A percentile compares a stretch with the other conserved stretches of the same genome.
Conservation (phyloP, 2,888 invertebrate genomes). For the Xestia xanthographa region DNA sequence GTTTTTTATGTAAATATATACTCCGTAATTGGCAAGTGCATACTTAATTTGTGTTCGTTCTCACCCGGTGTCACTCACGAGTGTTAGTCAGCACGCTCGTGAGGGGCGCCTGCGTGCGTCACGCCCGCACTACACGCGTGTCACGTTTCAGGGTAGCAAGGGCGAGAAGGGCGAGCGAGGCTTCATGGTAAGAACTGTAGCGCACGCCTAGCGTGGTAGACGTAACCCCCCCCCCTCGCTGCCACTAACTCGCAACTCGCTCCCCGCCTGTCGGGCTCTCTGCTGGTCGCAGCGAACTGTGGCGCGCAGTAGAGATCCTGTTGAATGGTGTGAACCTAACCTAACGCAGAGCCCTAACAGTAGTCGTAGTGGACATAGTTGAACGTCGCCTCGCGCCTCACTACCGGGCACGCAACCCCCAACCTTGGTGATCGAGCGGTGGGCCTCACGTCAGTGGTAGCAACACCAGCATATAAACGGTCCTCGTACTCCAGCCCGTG, state of each 20-base stretch:
- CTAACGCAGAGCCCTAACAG: slow-evolving; percentile 14
- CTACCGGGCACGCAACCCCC: background rate
- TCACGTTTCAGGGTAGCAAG: slow-evolving; percentile 92
- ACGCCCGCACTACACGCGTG: slow-evolving; percentile 67
- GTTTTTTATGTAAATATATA: slow-evolving; percentile 63
- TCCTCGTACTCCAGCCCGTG: background rate
- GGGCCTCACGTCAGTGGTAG: background rate
- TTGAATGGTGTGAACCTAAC: slow-evolving; percentile 3
- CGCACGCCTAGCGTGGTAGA: slow-evolving; percentile 55
- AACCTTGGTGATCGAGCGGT: background rate
- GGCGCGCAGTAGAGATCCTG: slow-evolving; percentile 21
- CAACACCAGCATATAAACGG: background rate
- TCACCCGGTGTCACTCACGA: slow-evolving; percentile 14
- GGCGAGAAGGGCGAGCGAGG: slow-evolving; percentile 94
- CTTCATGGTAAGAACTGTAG: slow-evolving; percentile 92
- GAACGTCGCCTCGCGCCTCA: background rate
- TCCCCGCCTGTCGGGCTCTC: slow-evolving; percentile 5
- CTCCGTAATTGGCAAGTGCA: background rate
- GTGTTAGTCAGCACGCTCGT: slow-evolving; percentile 8
- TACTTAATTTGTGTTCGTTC: slow-evolving; percentile 7
- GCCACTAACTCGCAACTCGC: slow-evolving; percentile 56
- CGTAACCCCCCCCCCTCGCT: slow-evolving; percentile 46
- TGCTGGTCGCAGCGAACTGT: background rate
- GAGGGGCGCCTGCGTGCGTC: slow-evolving; percentile 6
- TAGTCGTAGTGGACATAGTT: slow-evolving; percentile 9